phyloP scores from a whole-genome alignment of 2,797 vertebrate species.

The Cichlasoma orientale region DNA sequence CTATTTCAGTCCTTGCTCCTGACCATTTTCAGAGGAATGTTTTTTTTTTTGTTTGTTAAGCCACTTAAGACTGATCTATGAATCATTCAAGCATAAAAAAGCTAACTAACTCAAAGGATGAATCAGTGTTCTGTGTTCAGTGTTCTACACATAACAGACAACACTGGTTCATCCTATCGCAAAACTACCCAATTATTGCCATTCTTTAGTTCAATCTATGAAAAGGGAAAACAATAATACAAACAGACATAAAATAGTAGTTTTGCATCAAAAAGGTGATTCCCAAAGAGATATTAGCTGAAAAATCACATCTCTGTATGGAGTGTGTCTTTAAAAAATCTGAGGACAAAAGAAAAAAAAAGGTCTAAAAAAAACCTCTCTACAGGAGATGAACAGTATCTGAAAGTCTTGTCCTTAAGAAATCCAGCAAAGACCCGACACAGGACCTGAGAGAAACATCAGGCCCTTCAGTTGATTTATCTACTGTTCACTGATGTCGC shows the following conservation, averaged over 20 bases:
- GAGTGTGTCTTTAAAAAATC: too few species aligned
- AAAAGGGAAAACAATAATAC: neutral
- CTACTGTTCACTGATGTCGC: too few species aligned
- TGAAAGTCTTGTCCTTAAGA: too few species aligned
- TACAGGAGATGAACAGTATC: too few species aligned
- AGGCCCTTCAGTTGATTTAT: too few species aligned
- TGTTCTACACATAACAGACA: neutral
- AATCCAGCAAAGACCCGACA: too few species aligned
- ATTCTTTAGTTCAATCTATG: neutral
- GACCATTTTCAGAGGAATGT: neutral
- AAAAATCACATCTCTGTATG: neutral
- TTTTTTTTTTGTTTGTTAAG: neutral
- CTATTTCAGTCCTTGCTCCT: neutral
- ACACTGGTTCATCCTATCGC: neutral
- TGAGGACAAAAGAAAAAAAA: too few species aligned
- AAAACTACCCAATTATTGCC: too few species aligned
- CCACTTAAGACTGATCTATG: neutral
- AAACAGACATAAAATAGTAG: neutral
- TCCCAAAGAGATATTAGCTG: too few species aligned
- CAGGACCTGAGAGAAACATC: too few species aligned
- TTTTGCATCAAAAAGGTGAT: too few species aligned
- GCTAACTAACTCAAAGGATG: neutral
- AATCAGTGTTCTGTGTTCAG: neutral
- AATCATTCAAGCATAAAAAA: neutral
- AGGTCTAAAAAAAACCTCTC: too few species aligned